phyloP scores from a whole-genome alignment of 23 tunicate species.

The Styela plicata region DNA sequence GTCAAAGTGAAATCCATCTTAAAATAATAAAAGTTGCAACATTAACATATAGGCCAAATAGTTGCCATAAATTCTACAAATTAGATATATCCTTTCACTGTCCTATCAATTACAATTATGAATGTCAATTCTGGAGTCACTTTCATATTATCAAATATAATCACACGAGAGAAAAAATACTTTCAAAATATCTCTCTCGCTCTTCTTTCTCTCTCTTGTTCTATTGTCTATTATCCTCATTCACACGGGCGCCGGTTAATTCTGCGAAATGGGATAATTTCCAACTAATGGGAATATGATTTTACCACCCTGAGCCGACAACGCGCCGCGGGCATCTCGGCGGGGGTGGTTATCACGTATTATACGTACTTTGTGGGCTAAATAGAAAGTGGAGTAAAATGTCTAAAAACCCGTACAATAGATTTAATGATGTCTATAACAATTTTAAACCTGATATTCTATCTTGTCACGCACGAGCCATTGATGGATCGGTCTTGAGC shows the following conservation, averaged over 20 bases:
- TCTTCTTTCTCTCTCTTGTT: background rate
- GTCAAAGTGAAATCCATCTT: no score
- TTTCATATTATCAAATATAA: no score
- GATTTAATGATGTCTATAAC: no score
- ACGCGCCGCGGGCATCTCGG: conserved; percentile 3
- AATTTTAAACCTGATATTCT: no score
- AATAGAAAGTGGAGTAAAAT: no score
- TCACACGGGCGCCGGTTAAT: conserved; percentile 5
- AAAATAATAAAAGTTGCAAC: no score
- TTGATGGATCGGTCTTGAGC: no score
- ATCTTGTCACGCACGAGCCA: no score
- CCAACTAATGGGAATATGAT: background rate
- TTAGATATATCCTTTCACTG: background rate
- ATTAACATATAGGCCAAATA: no score
- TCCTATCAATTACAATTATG: background rate
- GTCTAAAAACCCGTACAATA: no score
- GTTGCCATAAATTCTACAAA: no score
- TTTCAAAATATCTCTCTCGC: background rate
- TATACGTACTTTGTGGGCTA: background rate
- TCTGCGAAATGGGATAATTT: conserved; percentile 7
- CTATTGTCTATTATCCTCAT: background rate
- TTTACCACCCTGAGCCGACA: conserved; percentile 13
- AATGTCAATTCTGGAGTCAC: background rate
- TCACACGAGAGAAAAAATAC: no score
- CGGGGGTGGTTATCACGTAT: background rate